Conservation (phyloP, 2,797 vertebrate genomes). For the Darevskia mixta region DNA sequence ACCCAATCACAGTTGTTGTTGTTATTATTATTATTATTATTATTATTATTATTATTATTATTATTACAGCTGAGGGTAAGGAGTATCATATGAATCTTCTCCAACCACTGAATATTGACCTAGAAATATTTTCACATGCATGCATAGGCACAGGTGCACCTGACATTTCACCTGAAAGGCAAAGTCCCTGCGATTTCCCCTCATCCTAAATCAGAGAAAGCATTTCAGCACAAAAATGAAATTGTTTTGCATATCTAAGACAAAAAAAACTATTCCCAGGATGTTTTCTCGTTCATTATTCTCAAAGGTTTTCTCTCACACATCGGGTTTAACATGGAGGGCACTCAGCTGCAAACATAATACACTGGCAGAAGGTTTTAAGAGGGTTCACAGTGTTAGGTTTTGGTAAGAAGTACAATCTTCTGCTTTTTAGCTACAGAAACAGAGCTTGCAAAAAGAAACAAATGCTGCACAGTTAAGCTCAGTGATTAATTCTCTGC, state of each 20-base stretch:
- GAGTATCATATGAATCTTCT: too few species aligned
- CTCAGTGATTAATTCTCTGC: not conserved
- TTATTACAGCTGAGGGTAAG: too few species aligned
- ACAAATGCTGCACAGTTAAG: not conserved
- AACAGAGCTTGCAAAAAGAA: not conserved
- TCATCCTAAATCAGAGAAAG: not conserved
- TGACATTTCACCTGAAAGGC: not conserved
- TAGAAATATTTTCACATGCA: not conserved
- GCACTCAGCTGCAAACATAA: not conserved
- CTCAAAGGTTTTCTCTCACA: not conserved
- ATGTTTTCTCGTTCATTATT: not conserved
- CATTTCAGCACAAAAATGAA: not conserved
- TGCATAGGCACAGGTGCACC: not conserved
- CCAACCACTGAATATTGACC: not conserved
- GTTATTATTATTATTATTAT: too few species aligned
- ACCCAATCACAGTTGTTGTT: too few species aligned
- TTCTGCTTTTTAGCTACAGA: not conserved
- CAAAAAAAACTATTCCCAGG: not conserved
- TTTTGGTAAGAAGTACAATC: not conserved
- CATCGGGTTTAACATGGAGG: fast-evolving
- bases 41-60: too few species aligned
- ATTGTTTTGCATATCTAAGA: fast-evolving
- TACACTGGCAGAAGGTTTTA: not conserved
- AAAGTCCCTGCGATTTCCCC: not conserved
- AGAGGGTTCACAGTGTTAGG: not conserved